These are phyloP conservation scores for Sciurus carolinensis DNA, from an alignment of 2,797 vertebrate genomes.

Conservation along the genomic window DNA sequence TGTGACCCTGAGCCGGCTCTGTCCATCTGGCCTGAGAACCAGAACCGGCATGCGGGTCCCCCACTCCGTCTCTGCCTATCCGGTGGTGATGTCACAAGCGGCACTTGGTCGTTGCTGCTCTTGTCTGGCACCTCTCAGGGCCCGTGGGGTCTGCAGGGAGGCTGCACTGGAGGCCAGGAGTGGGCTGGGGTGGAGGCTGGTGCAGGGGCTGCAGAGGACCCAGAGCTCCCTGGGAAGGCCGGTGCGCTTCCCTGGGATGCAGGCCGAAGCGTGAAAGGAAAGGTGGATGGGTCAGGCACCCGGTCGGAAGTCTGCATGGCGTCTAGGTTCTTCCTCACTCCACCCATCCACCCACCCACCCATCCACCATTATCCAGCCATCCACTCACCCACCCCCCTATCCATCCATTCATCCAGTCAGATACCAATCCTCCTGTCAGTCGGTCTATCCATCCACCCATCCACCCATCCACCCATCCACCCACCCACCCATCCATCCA, in stretches of 20 bases:
- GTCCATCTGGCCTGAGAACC: constrained; percentile 57
- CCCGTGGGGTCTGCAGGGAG: not conserved
- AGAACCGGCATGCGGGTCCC: not conserved
- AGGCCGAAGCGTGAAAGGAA: not conserved
- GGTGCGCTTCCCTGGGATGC: not conserved
- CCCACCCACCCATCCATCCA: not conserved
- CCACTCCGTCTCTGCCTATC: not conserved
- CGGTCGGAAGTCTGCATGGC: not conserved
- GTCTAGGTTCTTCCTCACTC: not conserved
- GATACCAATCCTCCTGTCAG: not conserved
- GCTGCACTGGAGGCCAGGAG: not conserved
- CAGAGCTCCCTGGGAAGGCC: not conserved
- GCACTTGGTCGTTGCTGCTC: not conserved
- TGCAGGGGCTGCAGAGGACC: not conserved
- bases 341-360: rapidly evolving
- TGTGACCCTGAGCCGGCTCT: not conserved
- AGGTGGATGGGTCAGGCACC: not conserved
- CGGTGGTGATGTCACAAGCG: not conserved
- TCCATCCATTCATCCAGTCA: not conserved
- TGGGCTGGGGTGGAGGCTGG: not conserved
- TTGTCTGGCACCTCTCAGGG: not conserved
- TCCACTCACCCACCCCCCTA: not conserved
- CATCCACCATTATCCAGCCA: not conserved
- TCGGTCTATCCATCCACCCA: not conserved
- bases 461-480: not conserved